Percentiles rank a stretch among this genome's conserved stretches.
Conservation (phyloP, 2,888 invertebrate genomes). For the Lasioglossum calceatum region DNA sequence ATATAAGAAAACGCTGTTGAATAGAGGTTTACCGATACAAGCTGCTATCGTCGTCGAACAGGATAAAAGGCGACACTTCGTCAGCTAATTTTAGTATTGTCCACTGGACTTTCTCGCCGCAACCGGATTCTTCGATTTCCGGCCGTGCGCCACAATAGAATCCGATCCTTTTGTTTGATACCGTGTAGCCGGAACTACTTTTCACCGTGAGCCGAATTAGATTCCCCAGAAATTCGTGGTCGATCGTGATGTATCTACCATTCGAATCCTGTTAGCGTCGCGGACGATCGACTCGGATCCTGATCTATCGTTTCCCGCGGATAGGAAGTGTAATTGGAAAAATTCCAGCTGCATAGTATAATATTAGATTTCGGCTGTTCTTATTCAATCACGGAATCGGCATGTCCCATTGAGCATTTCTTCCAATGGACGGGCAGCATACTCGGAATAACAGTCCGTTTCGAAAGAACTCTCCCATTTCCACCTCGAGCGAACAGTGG, state of each 20-base stretch:
- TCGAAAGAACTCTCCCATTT: too few relatives aligned
- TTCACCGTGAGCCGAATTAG: background rate
- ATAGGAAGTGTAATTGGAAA: background rate
- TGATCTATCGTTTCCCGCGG: background rate
- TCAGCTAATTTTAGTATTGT: background rate
- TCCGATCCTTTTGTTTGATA: background rate
- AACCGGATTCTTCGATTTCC: constrained; percentile 2
- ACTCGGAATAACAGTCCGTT: background rate
- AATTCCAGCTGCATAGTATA: background rate
- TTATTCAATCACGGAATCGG: background rate
- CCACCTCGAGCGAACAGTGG: too few relatives aligned
- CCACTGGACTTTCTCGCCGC: background rate
- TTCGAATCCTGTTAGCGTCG: background rate
- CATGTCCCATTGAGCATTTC: background rate
- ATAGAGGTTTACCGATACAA: background rate
- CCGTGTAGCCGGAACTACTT: background rate
- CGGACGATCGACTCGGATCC: background rate
- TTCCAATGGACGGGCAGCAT: background rate
- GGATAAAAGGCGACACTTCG: background rate
- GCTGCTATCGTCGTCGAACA: background rate
- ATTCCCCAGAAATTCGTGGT: background rate
- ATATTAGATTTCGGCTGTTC: background rate
- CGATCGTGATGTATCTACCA: background rate
- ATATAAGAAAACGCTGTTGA: background rate
- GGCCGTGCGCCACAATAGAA: background rate